Percentiles rank a stretch among this genome's conserved stretches.
phyloP scores from a whole-genome alignment of 2,888 invertebrate genomes.

The Hololepta plana region DNA sequence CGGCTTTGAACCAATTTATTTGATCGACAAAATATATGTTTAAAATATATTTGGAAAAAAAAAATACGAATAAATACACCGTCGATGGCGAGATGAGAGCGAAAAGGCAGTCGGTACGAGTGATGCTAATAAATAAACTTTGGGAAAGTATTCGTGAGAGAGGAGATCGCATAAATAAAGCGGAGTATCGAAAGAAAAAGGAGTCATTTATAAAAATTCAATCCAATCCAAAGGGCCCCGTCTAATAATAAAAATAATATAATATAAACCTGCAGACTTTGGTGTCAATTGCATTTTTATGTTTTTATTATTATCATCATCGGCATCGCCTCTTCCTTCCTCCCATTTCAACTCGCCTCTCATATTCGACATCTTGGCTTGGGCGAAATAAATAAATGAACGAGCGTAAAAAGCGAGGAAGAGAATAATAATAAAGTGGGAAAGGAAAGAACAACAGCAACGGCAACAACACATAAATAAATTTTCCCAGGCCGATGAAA shows the following conservation, averaged over 20 bases:
- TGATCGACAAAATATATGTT: too few relatives aligned
- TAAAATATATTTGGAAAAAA: too few relatives aligned
- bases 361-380: too few relatives aligned
- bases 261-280: conserved; percentile 25
- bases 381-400: too few relatives aligned
- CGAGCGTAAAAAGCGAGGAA: too few relatives aligned
- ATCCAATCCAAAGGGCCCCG: conserved; percentile 12
- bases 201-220: conserved; percentile 14
- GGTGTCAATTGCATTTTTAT: conserved; percentile 29
- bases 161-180: conserved; percentile 6
- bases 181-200: conserved; percentile 11
- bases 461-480: conserved; percentile 14
- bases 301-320: conserved; percentile 26
- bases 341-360: too few relatives aligned
- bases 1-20: too few relatives aligned
- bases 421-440: conserved; percentile 14
- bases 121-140: too few relatives aligned
- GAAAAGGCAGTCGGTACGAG: too few relatives aligned
- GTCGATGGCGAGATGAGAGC: too few relatives aligned
- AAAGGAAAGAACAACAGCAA: conserved; percentile 2
- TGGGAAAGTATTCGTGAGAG: conserved; percentile 6
- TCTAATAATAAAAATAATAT: conserved; percentile 23
- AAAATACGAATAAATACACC: too few relatives aligned
- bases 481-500: conserved; percentile 10
- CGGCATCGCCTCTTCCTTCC: too few relatives aligned